These are phyloP conservation scores for Diplazon laetatorius DNA, from an alignment of 2,888 invertebrate species.

Conservation along the genomic window DNA sequence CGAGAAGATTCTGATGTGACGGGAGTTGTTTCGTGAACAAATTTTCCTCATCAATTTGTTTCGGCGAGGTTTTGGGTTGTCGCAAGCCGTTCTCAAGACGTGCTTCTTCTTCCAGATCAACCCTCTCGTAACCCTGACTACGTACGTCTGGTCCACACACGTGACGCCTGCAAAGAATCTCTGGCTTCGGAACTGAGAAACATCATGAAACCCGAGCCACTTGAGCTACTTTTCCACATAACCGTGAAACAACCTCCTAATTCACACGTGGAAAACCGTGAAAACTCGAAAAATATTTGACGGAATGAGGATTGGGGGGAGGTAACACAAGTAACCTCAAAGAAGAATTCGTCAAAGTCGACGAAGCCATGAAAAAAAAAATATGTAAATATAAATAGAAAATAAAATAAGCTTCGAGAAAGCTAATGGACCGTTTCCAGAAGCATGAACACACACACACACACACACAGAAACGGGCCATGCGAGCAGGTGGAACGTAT, in stretches of 20 bases:
- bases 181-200: constrained; percentile 23
- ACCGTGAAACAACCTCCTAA: constrained; percentile 45
- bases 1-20: too few relatives aligned
- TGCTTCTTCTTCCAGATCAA: too few relatives aligned
- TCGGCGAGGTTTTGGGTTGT: too few relatives aligned
- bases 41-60: too few relatives aligned
- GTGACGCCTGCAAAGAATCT: constrained; percentile 11
- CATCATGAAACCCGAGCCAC: constrained; percentile 39
- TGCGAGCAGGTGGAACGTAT: constrained; percentile 65
- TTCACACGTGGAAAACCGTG: constrained; percentile 21
- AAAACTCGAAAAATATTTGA: constrained; percentile 20
- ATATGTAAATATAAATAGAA: too few relatives aligned
- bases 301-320: too few relatives aligned
- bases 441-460: constrained; percentile 29
- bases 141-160: too few relatives aligned
- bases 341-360: constrained; percentile 36
- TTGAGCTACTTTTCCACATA: constrained; percentile 55
- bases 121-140: too few relatives aligned
- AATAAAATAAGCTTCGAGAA: constrained; percentile 34
- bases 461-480: too few relatives aligned
- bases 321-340: constrained; percentile 59
- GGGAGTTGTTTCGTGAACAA: too few relatives aligned
- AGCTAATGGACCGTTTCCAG: constrained; percentile 54
- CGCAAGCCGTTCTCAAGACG: too few relatives aligned
- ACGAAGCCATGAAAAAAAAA: constrained; percentile 18